A percentile compares a stretch with the other conserved stretches of the same genome.
These are phyloP conservation scores for Piprites chloris DNA, from an alignment of 2,113 vertebrate genomes.

Conservation along the genomic window DNA sequence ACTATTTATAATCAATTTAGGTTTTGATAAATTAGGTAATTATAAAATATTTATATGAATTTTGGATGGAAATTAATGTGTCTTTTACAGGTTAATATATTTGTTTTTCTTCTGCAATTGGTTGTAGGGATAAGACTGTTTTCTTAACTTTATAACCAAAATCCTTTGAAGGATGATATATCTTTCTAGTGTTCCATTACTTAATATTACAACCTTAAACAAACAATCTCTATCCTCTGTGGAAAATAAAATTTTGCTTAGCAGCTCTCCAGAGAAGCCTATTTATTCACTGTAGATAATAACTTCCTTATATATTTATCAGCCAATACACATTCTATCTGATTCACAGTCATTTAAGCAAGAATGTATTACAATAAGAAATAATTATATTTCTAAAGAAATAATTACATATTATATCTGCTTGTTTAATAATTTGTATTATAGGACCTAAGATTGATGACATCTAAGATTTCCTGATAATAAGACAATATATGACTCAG, in stretches of 20 bases:
- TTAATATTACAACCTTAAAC: constrained; percentile 44
- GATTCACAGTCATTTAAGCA: neutral
- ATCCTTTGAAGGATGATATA: constrained; percentile 65
- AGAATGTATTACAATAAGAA: neutral
- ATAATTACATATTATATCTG: neutral
- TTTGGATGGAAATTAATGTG: constrained; percentile 51
- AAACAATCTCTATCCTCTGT: neutral
- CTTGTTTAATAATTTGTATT: neutral
- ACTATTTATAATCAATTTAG: constrained; percentile 74
- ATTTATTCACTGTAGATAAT: neutral
- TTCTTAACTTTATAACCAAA: constrained; percentile 64
- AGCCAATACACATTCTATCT: neutral
- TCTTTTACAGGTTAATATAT: constrained; percentile 61
- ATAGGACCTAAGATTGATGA: neutral
- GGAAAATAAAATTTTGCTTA: neutral
- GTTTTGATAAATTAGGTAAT: constrained; percentile 69
- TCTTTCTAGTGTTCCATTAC: constrained; percentile 21
- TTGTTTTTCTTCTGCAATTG: constrained; percentile 38
- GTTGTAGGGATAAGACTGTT: neutral
- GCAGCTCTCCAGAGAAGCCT: neutral
- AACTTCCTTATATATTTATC: neutral
- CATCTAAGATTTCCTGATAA: neutral
- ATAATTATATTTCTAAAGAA: neutral
- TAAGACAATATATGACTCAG: neutral
- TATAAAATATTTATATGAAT: constrained; percentile 72